Evolutionary conservation across 1,140 invertebrate genomes (phyloP).

Genomic region (Panagrolaimus sp.): DNA sequence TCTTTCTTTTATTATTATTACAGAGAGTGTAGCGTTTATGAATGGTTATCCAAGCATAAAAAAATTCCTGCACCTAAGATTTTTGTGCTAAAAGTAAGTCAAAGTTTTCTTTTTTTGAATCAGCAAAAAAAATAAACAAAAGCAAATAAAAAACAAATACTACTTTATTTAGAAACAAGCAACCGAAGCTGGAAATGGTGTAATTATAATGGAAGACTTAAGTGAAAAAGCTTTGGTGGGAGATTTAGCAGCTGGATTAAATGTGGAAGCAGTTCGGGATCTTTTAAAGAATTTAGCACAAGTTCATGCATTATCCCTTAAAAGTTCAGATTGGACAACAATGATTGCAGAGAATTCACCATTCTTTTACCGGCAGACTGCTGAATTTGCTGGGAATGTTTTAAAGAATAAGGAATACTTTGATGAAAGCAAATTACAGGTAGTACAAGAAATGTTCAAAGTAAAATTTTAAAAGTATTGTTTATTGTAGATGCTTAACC

Average conservation of each 20-base stretch:
- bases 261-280: conserved; percentile 43
- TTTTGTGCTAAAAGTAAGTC: conserved; percentile 53
- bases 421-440: background rate
- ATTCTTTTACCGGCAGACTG: conserved; percentile 39
- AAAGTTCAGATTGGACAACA: conserved; percentile 30
- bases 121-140: too few relatives aligned
- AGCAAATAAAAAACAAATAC: too few relatives aligned
- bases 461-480: background rate
- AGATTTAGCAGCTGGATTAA: conserved; percentile 41
- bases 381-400: conserved; percentile 20
- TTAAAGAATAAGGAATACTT: conserved; percentile 7
- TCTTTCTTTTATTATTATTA: conserved; percentile 9
- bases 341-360: conserved; percentile 20
- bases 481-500: background rate
- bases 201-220: conserved; percentile 57
- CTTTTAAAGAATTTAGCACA: conserved; percentile 41
- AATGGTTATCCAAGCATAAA: conserved; percentile 52
- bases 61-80: conserved; percentile 51
- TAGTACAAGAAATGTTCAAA: too few relatives aligned
- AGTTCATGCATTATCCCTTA: conserved; percentile 39
- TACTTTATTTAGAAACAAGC: conserved; percentile 32
- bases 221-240: conserved; percentile 38
- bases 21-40: conserved; percentile 55
- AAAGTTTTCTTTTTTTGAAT: background rate
- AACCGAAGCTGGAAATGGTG: conserved; percentile 42